These are phyloP conservation scores for Andrena flavipes DNA, from an alignment of 2,888 invertebrate genomes.

Conservation along the genomic window DNA sequence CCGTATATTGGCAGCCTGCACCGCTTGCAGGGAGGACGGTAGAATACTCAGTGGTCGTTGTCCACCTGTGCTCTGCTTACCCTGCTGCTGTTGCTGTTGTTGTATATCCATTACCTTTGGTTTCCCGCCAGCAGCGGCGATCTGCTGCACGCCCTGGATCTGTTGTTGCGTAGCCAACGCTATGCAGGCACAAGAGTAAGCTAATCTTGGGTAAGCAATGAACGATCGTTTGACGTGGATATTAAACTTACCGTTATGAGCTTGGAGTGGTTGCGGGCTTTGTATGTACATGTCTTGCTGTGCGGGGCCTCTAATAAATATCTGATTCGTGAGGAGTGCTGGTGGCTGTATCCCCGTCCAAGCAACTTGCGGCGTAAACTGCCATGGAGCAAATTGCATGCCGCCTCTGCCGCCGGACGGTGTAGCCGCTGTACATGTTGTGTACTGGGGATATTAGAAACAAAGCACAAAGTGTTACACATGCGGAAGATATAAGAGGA, in stretches of 20 bases:
- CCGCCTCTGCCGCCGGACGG: conserved; percentile 80
- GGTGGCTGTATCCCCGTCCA: conserved; percentile 92
- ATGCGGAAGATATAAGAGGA: neutral
- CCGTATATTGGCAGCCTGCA: conserved; percentile 87
- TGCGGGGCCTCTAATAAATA: conserved; percentile 91
- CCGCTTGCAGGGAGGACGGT: conserved; percentile 86
- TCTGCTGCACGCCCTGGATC: conserved; percentile 83
- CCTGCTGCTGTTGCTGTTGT: conserved; percentile 80
- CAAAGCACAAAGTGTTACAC: neutral
- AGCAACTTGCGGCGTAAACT: conserved; percentile 91
- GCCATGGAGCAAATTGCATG: conserved; percentile 94
- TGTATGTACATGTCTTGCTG: conserved; percentile 96
- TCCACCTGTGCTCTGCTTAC: conserved; percentile 78
- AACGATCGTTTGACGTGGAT: neutral
- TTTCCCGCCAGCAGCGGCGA: conserved; percentile 83
- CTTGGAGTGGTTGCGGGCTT: conserved; percentile 89
- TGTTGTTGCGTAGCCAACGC: conserved; percentile 84
- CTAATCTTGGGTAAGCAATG: neutral
- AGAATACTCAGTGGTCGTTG: conserved; percentile 86
- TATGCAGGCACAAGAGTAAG: conserved; percentile 48
- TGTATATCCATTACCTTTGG: conserved; percentile 84
- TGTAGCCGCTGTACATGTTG: conserved; percentile 82
- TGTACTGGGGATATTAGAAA: conserved; percentile 78
- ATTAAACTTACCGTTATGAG: conserved; percentile 88
- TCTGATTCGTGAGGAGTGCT: conserved; percentile 90